Base-by-base conservation (phyloP, 64 coral and sea anemone genomes). In the Pachyseris speciosa region DNA sequence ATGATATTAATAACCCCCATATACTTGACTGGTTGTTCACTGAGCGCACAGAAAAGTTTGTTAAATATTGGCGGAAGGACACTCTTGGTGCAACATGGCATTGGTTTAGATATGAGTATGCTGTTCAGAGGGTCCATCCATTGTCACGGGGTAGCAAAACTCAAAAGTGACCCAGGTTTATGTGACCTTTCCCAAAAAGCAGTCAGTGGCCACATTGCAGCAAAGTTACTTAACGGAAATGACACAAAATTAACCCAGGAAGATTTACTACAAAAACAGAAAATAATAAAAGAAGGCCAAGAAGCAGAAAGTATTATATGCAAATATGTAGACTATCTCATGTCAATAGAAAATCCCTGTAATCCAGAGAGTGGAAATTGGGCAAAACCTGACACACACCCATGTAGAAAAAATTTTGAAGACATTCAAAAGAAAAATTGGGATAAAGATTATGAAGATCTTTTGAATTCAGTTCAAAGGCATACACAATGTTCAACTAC, bases 91-190 rank as follows among this genome's bases (percentile, higher is more conserved):
- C 64, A 16, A 67, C 28, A 67, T 67, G 64, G 64, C 84, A 87
- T 73, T 73, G 84, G 84, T 87, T 52, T 73, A 73, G 84, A 31
- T 87, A 87, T 58, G 67, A 87, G 22, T 87, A 87, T 73, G 66
- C 42, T 24, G 84, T 73, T 73, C 83, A 85, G 84, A 58, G 77
- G 77, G 7, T 36, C 77, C 17, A 81, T 81, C 8, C 77, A 81
- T 59, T 81, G 77, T 59, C 77, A 81, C 61, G 77, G 77, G 22
- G 30, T 81, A 38, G 77, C 77, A 32, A 81, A 81, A 25, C 30
- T 81, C 2, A 58, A 81, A 58, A 81, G 30, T 81, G 77, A 81
- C 31, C 77, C 77, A 58, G 16, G 44, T 7, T 42, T 87, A 1
- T 87, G 84, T 74, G 34, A 72, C 22, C 67, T 87, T 55, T 52